phyloP scores from a whole-genome alignment of 2,113 vertebrate species.

The Columba janthina region DNA sequence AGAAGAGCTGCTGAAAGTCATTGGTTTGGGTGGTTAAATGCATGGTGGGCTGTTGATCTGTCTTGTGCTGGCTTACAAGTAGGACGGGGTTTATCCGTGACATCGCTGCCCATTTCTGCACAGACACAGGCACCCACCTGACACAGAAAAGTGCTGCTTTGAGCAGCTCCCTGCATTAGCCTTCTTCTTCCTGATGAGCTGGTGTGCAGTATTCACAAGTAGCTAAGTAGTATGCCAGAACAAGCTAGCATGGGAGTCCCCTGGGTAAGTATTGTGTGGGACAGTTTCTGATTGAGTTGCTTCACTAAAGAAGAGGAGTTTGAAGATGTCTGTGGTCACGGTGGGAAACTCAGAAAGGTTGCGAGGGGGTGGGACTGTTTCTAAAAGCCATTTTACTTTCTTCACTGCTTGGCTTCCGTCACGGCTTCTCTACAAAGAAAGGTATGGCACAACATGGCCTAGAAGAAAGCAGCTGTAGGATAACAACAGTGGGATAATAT shows the following conservation, averaged over 20 bases:
- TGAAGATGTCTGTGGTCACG: conserved; percentile 37
- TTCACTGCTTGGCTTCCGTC: neutral
- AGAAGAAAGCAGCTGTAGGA: neutral
- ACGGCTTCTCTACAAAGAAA: neutral
- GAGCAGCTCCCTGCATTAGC: neutral
- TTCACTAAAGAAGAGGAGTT: conserved; percentile 36
- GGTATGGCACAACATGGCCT: neutral
- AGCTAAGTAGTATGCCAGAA: neutral
- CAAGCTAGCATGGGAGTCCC: neutral
- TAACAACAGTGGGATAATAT: neutral
- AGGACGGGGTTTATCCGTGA: neutral
- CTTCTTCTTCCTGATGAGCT: neutral
- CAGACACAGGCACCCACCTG: neutral
- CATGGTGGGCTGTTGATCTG: neutral
- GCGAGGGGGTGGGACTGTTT: conserved; percentile 39
- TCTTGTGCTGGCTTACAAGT: neutral
- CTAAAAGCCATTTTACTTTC: conserved; percentile 36
- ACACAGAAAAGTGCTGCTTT: neutral
- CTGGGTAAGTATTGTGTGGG: conserved; percentile 35
- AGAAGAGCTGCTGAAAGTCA: neutral
- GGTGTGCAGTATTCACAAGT: neutral
- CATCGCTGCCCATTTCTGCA: neutral
- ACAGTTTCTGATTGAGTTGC: conserved; percentile 41
- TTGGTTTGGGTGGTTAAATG: neutral
- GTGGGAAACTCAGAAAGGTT: conserved; percentile 46